Evolutionary conservation across 2,113 vertebrate genomes (phyloP).

Genomic region (Micronycteris hirsuta): DNA sequence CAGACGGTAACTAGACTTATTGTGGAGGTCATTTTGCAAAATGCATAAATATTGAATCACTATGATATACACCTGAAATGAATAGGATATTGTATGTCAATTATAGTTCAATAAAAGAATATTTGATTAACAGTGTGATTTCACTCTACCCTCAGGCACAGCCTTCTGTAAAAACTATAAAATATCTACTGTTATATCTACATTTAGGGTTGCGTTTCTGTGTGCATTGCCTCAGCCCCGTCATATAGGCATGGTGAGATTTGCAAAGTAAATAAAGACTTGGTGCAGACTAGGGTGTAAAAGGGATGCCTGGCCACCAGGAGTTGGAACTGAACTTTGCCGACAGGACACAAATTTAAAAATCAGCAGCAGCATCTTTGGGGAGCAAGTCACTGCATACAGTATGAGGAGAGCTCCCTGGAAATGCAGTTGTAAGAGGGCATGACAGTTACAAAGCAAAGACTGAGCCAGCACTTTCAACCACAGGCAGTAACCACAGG

Average conservation of each 20-base stretch:
- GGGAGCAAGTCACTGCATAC: background rate
- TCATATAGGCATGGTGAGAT: background rate
- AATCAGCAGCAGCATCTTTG: background rate
- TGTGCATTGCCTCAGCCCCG: background rate
- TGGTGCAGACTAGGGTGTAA: background rate
- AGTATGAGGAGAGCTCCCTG: background rate
- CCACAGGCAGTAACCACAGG: background rate
- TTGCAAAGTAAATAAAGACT: background rate
- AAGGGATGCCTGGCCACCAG: background rate
- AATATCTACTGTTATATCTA: background rate
- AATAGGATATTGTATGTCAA: background rate
- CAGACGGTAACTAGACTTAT: background rate
- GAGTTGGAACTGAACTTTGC: background rate
- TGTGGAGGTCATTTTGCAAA: background rate
- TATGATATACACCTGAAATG: background rate
- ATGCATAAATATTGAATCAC: background rate
- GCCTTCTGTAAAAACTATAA: background rate
- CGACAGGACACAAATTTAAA: background rate
- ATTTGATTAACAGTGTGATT: background rate
- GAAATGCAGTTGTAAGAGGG: background rate
- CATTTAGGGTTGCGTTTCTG: background rate
- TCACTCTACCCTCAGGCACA: background rate
- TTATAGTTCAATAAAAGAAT: background rate
- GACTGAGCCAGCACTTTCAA: background rate
- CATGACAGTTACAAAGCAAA: background rate